These are phyloP conservation scores for Peromyscus nudipes DNA, from an alignment of 2,797 vertebrate species.

Conservation along the genomic window DNA sequence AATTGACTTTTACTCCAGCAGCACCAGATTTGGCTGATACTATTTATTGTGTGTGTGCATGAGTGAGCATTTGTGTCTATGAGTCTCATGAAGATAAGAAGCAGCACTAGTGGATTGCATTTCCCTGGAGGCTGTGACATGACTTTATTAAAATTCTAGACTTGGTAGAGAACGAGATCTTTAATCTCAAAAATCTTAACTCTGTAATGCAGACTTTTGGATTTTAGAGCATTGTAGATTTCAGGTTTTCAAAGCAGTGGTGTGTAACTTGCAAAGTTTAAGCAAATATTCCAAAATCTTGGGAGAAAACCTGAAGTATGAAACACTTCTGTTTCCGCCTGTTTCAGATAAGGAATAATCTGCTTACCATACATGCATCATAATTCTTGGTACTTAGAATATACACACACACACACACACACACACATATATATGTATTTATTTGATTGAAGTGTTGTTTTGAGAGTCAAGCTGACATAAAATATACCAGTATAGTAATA, in stretches of 20 bases:
- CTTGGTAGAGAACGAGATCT: background rate
- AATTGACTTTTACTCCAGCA: background rate
- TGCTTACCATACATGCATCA: background rate
- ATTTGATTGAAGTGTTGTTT: constrained; percentile 52
- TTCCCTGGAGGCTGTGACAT: background rate
- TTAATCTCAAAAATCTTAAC: background rate
- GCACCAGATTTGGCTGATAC: background rate
- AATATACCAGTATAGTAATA: background rate
- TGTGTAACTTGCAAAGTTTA: background rate
- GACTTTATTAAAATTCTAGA: background rate
- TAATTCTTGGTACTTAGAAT: background rate
- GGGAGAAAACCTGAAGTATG: background rate
- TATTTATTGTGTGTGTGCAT: background rate
- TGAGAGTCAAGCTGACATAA: constrained; percentile 3
- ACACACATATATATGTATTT: background rate
- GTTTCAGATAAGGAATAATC: background rate
- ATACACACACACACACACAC: too few relatives aligned
- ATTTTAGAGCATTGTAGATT: background rate
- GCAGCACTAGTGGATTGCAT: background rate
- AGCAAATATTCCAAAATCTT: background rate
- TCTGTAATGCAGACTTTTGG: background rate
- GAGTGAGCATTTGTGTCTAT: background rate
- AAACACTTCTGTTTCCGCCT: background rate
- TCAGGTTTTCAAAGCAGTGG: background rate
- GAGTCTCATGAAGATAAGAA: constrained; percentile 21